Conservation (phyloP, 2,113 vertebrate species). For the Trochalopteron elliotii region DNA sequence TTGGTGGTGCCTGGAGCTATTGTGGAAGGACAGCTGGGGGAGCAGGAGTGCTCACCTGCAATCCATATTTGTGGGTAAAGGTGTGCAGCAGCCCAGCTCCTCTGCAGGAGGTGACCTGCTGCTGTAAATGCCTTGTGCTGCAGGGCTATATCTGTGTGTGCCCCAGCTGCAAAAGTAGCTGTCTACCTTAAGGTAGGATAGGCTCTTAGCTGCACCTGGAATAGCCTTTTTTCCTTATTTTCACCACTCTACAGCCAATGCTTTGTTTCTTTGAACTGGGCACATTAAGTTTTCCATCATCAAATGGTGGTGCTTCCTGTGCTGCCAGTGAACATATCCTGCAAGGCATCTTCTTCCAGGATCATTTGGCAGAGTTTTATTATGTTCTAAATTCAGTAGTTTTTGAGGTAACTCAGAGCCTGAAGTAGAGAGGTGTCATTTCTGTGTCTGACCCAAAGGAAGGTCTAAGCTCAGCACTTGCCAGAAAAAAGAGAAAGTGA, state of each 20-base stretch:
- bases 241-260: background rate
- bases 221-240: background rate
- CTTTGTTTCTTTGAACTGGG: background rate
- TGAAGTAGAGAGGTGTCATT: background rate
- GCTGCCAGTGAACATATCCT: background rate
- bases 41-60: background rate
- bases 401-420: background rate
- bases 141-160: background rate
- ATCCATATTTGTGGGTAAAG: background rate
- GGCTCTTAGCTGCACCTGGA: background rate
- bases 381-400: background rate
- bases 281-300: accelerated
- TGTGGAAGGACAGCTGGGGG: background rate
- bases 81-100: background rate
- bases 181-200: background rate
- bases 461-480: background rate
- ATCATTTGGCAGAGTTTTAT: background rate
- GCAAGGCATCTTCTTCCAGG: background rate
- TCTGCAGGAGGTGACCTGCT: background rate
- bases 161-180: background rate
- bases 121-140: background rate
- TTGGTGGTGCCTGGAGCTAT: background rate
- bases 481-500: background rate
- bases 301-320: accelerated
- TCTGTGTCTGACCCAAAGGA: background rate